Conservation (phyloP, 2,888 invertebrate genomes). For the Cryptus armator region DNA sequence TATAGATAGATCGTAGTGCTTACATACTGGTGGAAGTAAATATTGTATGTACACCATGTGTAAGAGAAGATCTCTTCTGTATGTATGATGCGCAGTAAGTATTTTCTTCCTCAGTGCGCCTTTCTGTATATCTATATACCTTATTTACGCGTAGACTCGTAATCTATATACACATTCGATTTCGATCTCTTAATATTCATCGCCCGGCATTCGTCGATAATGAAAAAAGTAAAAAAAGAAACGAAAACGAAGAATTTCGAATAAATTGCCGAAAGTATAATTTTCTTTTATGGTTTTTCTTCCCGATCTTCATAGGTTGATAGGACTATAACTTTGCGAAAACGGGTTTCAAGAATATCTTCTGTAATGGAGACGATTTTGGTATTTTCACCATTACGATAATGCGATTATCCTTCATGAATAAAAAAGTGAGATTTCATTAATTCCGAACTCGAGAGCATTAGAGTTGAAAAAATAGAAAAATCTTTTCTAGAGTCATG, state of each 20-base stretch:
- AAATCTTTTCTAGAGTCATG: no score
- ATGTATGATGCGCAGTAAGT: neutral
- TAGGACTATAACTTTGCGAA: no score
- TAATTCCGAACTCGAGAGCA: neutral
- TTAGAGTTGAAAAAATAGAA: no score
- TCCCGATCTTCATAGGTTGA: no score
- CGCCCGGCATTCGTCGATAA: neutral
- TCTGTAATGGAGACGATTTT: neutral
- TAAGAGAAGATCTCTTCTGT: conserved; percentile 75
- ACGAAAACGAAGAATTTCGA: neutral
- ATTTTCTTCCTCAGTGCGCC: neutral
- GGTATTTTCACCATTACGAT: neutral
- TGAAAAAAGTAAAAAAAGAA: neutral
- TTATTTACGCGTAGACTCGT: neutral
- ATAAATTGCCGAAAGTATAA: no score
- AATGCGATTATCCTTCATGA: neutral
- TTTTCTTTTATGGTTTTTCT: no score
- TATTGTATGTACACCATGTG: conserved; percentile 80
- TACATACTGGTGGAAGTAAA: conserved; percentile 80
- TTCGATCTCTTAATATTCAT: neutral
- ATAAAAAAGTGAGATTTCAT: neutral
- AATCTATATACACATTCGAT: conserved; percentile 10
- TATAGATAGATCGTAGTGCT: conserved; percentile 66
- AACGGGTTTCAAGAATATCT: no score
- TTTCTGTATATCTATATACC: no score